Evolutionary conservation across 2,888 invertebrate genomes (phyloP), one percentile per base, ranked within the genome.

Genomic region (Hartigia nigra): DNA sequence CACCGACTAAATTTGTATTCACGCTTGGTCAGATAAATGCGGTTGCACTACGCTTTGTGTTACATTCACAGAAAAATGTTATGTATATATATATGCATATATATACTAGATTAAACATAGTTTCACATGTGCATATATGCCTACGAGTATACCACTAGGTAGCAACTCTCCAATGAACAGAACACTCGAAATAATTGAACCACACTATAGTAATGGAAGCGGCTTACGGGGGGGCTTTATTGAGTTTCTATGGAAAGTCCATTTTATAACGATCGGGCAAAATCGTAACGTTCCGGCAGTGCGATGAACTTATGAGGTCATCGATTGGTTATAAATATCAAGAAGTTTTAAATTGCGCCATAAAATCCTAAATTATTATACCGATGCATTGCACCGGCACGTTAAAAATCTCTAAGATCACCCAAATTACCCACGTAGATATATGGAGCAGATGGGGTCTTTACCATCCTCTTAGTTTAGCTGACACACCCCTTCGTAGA

Each of bases 1-100:
- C 85, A 85, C 80, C 86, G 83, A 84, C 85, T 84, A 81, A 86
- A 86, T 85, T 86, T 84, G 83, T 81, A 81, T 82, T 86, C 81
- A 84, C 83, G 84, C 82, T 84, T 77, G 79, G 81, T 83, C 84
- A 83, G 82, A 86, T 84, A 86, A 86, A 86, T 86, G 86, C 86
- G 81, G 82, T 81, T 77, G 78, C 79, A 76, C 80, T 79, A 78
- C 82, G 85, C 86, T 86, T 86, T 86, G 86, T 86, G 75, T 35
- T 55, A 23, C 23, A 9, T 55, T 55, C 55, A 0, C 23, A 55
- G 55, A 55, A 55, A 55, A 55, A 55, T 55, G 14, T 0, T 9
- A 23, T 23, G 55, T 23, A 39, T 23, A 39, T 14, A 70, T 12
- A 31, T 70, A 70, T 70, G n/a, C 9, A 32, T 12, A 72, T 14